Evolutionary conservation across 2,797 vertebrate species (phyloP).

Genomic region (Myiotriccus ornatus): DNA sequence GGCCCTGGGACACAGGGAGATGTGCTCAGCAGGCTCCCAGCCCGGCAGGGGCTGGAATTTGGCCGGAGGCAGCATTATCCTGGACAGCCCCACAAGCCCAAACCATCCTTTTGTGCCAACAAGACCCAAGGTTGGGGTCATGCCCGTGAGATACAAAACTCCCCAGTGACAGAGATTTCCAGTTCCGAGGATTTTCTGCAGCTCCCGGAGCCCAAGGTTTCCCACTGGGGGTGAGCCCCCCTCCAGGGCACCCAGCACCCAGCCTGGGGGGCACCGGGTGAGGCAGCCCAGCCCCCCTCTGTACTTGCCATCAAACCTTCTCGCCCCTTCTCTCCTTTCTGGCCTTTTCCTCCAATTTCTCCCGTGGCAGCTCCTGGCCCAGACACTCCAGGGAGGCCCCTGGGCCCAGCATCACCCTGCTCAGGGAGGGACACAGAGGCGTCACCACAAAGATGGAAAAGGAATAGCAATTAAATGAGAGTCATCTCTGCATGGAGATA

Average conservation of each 20-base stretch:
- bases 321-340: conserved; percentile 84
- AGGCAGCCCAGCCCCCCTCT: neutral
- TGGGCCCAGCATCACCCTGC: conserved; percentile 81
- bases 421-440: neutral
- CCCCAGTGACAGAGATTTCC: neutral
- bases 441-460: neutral
- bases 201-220: neutral
- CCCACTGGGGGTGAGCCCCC: rapidly evolving
- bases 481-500: neutral
- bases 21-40: neutral
- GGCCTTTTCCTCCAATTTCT: conserved; percentile 75
- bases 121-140: no score
- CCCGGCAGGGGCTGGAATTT: rapidly evolving
- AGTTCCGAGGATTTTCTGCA: neutral
- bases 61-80: neutral
- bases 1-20: conserved; percentile 50
- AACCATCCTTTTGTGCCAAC: neutral
- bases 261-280: neutral
- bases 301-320: conserved; percentile 80
- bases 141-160: rapidly evolving
- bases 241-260: neutral
- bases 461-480: neutral
- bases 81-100: neutral
- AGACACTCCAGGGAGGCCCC: conserved; percentile 77
- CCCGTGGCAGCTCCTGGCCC: conserved; percentile 80